Conservation (phyloP, 2,888 invertebrate species). For the Phortica okadai region DNA sequence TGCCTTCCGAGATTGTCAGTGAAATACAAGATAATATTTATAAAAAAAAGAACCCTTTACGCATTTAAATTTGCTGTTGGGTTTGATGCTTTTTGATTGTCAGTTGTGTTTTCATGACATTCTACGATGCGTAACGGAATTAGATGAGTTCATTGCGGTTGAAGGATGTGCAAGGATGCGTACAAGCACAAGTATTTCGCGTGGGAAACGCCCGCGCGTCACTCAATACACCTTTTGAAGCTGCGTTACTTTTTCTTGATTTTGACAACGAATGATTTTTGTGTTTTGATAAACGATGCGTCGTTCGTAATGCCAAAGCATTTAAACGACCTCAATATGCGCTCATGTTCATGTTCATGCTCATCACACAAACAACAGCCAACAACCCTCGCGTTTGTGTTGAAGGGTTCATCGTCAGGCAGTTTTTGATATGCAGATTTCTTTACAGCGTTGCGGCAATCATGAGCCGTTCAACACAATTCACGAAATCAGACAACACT, state of each 20-base stretch:
- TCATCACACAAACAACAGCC: constrained; percentile 58
- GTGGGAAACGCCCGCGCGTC: neutral
- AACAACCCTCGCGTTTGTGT: constrained; percentile 59
- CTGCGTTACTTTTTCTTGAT: constrained; percentile 42
- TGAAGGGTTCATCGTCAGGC: constrained; percentile 46
- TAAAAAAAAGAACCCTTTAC: neutral
- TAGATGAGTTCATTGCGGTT: constrained; percentile 32
- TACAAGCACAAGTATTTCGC: neutral
- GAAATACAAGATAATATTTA: neutral
- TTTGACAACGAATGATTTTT: constrained; percentile 30
- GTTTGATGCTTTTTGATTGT: neutral
- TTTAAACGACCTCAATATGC: constrained; percentile 38
- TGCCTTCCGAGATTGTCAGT: neutral
- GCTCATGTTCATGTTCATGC: constrained; percentile 34
- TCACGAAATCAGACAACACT: constrained; percentile 26
- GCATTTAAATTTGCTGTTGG: neutral
- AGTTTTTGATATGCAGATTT: constrained; percentile 73
- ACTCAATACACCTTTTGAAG: constrained; percentile 29
- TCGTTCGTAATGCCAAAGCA: constrained; percentile 42
- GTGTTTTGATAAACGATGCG: constrained; percentile 62
- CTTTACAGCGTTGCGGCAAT: constrained; percentile 7
- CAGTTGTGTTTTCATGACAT: neutral
- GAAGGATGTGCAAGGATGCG: neutral
- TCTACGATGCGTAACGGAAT: constrained; percentile 40
- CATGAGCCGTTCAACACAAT: constrained; percentile 12